phyloP scores from a whole-genome alignment of 2,113 vertebrate species.

The Ochotona curzoniae region DNA sequence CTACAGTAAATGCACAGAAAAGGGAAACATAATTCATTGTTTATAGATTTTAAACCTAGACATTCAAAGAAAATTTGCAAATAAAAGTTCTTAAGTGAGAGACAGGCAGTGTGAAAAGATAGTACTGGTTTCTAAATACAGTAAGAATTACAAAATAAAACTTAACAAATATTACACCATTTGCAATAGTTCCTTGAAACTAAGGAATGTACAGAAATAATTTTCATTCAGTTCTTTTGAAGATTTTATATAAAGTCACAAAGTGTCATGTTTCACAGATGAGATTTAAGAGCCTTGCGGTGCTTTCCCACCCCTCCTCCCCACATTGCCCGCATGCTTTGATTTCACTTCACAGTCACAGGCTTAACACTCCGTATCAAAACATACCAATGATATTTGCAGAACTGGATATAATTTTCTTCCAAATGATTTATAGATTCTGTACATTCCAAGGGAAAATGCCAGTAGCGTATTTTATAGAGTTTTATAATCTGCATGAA shows the following conservation, averaged over 20 bases:
- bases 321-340: no score
- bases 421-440: background rate
- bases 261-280: no score
- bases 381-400: background rate
- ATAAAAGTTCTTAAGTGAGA: constrained; percentile 2
- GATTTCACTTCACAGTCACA: no score
- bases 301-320: no score
- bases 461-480: background rate
- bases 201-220: background rate
- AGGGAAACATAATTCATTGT: background rate
- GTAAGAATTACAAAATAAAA: background rate
- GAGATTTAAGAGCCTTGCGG: no score
- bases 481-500: background rate
- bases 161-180: background rate
- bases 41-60: constrained; percentile 3
- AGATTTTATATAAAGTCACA: no score
- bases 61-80: background rate
- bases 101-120: background rate
- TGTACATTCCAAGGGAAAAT: background rate
- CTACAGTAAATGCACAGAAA: background rate
- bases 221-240: background rate
- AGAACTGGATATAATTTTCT: constrained; percentile 9
- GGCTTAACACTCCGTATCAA: no score
- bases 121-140: background rate
- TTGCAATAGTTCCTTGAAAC: background rate